Evolutionary conservation across 2,888 invertebrate genomes (phyloP), one percentile per base, ranked within the genome.

Genomic region (Ceramica pisi): DNA sequence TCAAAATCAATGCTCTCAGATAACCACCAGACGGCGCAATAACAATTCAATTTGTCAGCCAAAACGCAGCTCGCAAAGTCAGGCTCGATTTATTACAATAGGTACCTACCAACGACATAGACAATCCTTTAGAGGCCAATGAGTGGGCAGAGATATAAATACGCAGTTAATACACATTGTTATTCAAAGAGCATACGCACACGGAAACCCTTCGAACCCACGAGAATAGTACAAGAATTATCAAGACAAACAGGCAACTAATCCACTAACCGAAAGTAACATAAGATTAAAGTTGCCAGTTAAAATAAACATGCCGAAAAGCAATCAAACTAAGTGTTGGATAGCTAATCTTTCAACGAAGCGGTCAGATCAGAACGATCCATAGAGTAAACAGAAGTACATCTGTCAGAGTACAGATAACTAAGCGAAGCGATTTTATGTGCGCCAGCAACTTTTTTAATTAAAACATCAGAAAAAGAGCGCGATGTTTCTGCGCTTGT

Each of bases 271-370:
- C 63, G 46, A 82, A 68, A 80, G 78, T 68, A 74, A 80, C 78
- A 70, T 64, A 68, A 78, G 75, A 83, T 85, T 83, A 85, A 84
- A 77, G 69, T 72, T 74, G 57, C 76, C 38, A 55, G 68, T 71
- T 74, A 38, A 74, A 76, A 82, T 83, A 84, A 83, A 83, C 76
- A 74, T 55, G 59, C 65, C 60, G 69, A 73, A 78, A 84, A 69
- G 69, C 81, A 85, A 85, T 86, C 83, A 81, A 84, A 80, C 72
- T 76, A 81, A 85, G 84, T 84, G 85, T 78, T 77, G 62, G 64
- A 80, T 74, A 82, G 69, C 73, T 84, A 81, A 85, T 86, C 86
- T 84, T 80, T 85, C 85, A 84, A 76, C 84, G 69, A 31, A 31
- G 63, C 67, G 74, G 71, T 74, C 78, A 72, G 78, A 84, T 85